A percentile compares a stretch with the other conserved stretches of the same genome.
phyloP scores from a whole-genome alignment of 2,113 vertebrate species.

The Struthidea cinerea region DNA sequence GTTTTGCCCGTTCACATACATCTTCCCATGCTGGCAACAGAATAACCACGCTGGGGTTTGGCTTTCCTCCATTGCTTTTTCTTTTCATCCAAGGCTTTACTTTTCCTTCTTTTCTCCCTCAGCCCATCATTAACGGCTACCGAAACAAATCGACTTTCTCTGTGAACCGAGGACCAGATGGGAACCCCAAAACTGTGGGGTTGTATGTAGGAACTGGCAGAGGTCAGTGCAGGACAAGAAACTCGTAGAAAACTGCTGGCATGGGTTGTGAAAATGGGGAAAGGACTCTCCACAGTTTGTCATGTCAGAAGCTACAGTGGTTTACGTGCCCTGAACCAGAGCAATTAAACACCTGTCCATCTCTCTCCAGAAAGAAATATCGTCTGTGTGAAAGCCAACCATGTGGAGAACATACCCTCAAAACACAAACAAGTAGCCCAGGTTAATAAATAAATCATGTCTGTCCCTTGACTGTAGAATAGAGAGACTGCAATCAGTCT shows the following conservation, averaged over 20 bases:
- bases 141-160: constrained; percentile 87
- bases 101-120: background rate
- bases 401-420: constrained; percentile 77
- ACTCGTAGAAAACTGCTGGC: background rate
- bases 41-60: background rate
- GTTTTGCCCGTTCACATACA: background rate
- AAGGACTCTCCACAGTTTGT: background rate
- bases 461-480: background rate
- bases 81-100: background rate
- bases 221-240: constrained; percentile 20
- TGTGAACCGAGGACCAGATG: constrained; percentile 81
- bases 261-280: background rate
- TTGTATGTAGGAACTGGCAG: constrained; percentile 77
- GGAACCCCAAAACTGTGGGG: constrained; percentile 84
- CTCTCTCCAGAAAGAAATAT: constrained; percentile 67
- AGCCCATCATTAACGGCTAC: constrained; percentile 77
- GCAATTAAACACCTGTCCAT: background rate
- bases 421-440: constrained; percentile 80
- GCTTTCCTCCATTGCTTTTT: background rate
- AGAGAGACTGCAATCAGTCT: background rate
- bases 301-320: background rate
- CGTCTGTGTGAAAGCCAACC: constrained; percentile 74
- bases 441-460: constrained; percentile 25
- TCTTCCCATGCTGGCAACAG: background rate
- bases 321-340: background rate